These are phyloP conservation scores for Indri indri DNA, from an alignment of 2,113 vertebrate genomes.

Conservation along the genomic window DNA sequence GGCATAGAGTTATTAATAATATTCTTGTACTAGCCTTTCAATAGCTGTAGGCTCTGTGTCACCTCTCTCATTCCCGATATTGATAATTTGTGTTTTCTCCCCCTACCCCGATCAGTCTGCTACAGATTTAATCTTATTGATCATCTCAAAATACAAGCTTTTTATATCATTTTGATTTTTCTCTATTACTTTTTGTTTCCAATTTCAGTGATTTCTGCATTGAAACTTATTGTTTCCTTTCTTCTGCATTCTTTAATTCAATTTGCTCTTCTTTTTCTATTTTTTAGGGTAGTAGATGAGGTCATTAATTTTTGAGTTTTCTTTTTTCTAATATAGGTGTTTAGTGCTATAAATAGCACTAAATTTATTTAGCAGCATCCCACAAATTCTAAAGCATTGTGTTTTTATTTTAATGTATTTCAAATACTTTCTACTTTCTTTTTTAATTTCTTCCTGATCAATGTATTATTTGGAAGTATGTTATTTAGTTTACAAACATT, in stretches of 20 bases:
- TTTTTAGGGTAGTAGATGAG: background rate
- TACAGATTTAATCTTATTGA: background rate
- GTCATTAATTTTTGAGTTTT: background rate
- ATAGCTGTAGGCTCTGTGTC: background rate
- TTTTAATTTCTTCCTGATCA: background rate
- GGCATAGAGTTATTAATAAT: background rate
- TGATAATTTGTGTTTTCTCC: background rate
- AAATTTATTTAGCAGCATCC: background rate
- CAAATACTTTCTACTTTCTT: background rate
- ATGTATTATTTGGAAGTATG: background rate
- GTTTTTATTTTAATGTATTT: background rate
- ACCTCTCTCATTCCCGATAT: background rate
- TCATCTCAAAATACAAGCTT: background rate
- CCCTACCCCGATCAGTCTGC: background rate
- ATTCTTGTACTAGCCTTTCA: background rate
- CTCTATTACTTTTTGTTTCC: background rate
- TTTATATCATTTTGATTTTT: background rate
- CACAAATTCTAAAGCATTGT: background rate
- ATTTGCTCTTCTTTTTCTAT: background rate
- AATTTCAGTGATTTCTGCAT: background rate
- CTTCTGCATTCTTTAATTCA: background rate
- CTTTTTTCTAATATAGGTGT: background rate
- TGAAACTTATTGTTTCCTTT: background rate
- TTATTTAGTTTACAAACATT: background rate
- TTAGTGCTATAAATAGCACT: background rate